These are phyloP conservation scores for Sialis lutaria DNA, from an alignment of 2,888 invertebrate species.

Conservation along the genomic window DNA sequence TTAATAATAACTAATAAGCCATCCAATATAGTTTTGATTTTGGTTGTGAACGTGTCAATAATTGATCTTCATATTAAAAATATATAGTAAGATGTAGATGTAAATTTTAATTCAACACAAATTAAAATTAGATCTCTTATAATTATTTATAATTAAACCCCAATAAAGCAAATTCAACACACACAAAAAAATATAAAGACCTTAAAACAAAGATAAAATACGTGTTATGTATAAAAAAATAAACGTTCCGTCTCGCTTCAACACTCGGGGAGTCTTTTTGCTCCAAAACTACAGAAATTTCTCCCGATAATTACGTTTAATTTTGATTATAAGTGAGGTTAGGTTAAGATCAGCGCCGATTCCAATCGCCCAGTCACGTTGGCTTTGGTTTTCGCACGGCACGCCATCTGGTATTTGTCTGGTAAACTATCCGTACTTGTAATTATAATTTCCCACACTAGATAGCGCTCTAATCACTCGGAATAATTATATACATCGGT, in stretches of 20 bases:
- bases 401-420: slow-evolving; percentile 1
- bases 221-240: no score
- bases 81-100: no score
- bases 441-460: slow-evolving; percentile 6
- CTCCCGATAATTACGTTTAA: slow-evolving; percentile 5
- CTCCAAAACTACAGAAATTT: slow-evolving; percentile 1
- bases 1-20: no score
- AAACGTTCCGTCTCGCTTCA: no score
- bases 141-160: not conserved
- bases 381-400: not conserved
- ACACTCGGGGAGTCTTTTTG: not conserved
- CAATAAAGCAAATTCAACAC: not conserved
- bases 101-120: not conserved
- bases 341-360: slow-evolving; percentile 2
- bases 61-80: no score
- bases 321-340: slow-evolving; percentile 5
- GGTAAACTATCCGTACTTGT: slow-evolving; percentile 4
- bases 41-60: no score
- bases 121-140: not conserved
- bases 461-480: slow-evolving; percentile 3
- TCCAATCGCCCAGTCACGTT: not conserved
- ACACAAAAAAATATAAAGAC: not conserved
- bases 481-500: slow-evolving; percentile 3
- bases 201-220: not conserved
- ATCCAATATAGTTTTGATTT: no score